Percentiles rank a stretch among this genome's conserved stretches.
phyloP scores from a whole-genome alignment of 2,888 invertebrate genomes.

The Hyposoter didymator region DNA sequence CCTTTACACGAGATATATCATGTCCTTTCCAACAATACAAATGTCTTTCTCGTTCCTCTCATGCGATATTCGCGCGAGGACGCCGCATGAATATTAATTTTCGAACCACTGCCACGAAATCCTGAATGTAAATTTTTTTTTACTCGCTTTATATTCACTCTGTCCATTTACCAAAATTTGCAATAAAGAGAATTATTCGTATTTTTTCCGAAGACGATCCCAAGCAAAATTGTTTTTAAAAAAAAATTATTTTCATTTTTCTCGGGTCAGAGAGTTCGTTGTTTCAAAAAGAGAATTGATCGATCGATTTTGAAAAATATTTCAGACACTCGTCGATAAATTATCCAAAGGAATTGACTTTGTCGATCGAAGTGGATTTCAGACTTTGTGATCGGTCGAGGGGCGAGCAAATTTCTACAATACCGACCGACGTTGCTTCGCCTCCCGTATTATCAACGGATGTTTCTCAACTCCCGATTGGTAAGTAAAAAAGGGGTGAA shows the following conservation, averaged over 20 bases:
- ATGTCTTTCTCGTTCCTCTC: slow-evolving; percentile 10
- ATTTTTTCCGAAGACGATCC: no score
- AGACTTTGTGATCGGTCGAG: neutral
- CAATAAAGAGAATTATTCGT: neutral
- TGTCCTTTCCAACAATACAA: slow-evolving; percentile 14
- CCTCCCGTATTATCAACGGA: neutral
- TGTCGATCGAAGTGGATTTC: neutral
- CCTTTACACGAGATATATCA: neutral
- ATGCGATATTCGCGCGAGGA: slow-evolving; percentile 11
- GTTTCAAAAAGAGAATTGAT: neutral
- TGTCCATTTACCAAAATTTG: neutral
- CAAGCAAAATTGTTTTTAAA: neutral
- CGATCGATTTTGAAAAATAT: neutral
- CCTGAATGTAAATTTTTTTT: neutral
- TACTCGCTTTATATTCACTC: neutral
- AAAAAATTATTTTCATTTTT: neutral
- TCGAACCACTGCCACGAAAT: neutral
- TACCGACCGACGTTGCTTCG: neutral
- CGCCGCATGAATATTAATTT: slow-evolving; percentile 1
- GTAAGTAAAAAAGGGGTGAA: neutral
- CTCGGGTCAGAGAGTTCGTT: neutral
- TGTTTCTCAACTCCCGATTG: neutral
- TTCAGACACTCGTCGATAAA: neutral
- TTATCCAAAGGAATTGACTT: neutral
- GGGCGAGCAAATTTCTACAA: neutral